A percentile compares a stretch with the other conserved stretches of the same genome.
These are phyloP conservation scores for Folsomia manolachei DNA, from an alignment of 2,888 invertebrate genomes.

Conservation along the genomic window DNA sequence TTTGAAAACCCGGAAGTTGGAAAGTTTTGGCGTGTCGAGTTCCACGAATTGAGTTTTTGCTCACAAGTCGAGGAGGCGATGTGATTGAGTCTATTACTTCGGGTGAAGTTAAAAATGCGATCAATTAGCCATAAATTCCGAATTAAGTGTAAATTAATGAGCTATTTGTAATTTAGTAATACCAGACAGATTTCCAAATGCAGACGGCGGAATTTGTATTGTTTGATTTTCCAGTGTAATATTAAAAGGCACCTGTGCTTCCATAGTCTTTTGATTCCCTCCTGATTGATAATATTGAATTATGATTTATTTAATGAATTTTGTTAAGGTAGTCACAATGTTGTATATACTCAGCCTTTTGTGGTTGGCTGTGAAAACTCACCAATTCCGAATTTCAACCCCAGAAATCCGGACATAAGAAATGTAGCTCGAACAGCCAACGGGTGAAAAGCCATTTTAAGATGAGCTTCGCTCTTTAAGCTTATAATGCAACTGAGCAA, in stretches of 20 bases:
- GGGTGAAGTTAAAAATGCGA: not conserved
- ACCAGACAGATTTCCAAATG: not conserved
- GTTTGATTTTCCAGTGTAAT: conserved; percentile 9
- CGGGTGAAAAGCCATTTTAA: conserved; percentile 14
- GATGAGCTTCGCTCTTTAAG: too few relatives aligned
- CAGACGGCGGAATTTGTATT: not conserved
- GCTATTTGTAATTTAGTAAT: not conserved
- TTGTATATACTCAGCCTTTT: too few relatives aligned
- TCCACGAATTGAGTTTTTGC: conserved; percentile 2
- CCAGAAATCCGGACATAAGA: conserved; percentile 28
- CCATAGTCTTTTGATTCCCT: not conserved
- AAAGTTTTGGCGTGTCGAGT: not conserved
- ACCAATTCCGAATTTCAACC: conserved; percentile 11
- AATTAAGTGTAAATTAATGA: not conserved
- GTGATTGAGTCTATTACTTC: not conserved
- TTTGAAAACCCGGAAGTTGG: not conserved
- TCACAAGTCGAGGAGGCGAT: too few relatives aligned
- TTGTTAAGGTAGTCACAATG: too few relatives aligned
- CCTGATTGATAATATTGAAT: too few relatives aligned
- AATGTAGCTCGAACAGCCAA: conserved; percentile 25
- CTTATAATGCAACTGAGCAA: not conserved
- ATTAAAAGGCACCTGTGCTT: conserved; percentile 22
- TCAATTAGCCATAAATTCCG: not conserved
- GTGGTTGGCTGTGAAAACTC: not conserved
- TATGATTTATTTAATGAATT: too few relatives aligned